Evolutionary conservation across 2,797 vertebrate species (phyloP), one percentile per base, ranked within the genome.

Genomic region (Betta splendens): DNA sequence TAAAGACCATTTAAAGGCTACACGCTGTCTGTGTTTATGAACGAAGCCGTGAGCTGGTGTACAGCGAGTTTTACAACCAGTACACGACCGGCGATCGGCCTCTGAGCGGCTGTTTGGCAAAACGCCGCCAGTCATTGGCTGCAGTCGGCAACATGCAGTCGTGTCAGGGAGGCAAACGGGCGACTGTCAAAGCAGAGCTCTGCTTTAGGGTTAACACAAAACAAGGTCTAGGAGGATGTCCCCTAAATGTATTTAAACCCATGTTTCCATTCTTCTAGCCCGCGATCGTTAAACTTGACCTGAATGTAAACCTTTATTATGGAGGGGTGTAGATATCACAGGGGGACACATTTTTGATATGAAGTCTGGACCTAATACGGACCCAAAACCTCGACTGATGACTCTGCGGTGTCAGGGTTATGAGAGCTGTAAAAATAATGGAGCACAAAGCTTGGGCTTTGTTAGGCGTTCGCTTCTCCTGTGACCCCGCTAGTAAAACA

Each of bases 391-490:
- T 56, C 43, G 42, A 63, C 49, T 69, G 71, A 77, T 69, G 54
- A 48, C 43, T 49, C 17, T 22, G 43, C 31, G 58, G 39, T 43
- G 52, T 58, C 23, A 46, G 17, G 58, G 55, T 77, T 76, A 74
- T 48, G 63, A 65, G 35, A 55, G 56, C 25, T 59, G 58, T 73
- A 65, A 71, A 79, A 56, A 79, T 81, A 50, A 83, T 61, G 57
- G 39, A 64, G 47, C 3, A 18, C 54, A 31, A 48, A 69, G 63
- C 17, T 22, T 0, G 20, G 39, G 32, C 77, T 66, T 69, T 67
- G 51, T 72, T 77, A 38, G 42, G 38, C 7, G 12, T 23, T 52
- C 45, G 43, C 44, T 59, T 57, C 55, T 31, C 9, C 29, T 21
- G n/a, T 37, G 32, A 36, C 23, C 31, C 40, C 51, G 9, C 16